Evolutionary conservation across 2,797 vertebrate genomes (phyloP).

Genomic region (Poeciliopsis presidionis): DNA sequence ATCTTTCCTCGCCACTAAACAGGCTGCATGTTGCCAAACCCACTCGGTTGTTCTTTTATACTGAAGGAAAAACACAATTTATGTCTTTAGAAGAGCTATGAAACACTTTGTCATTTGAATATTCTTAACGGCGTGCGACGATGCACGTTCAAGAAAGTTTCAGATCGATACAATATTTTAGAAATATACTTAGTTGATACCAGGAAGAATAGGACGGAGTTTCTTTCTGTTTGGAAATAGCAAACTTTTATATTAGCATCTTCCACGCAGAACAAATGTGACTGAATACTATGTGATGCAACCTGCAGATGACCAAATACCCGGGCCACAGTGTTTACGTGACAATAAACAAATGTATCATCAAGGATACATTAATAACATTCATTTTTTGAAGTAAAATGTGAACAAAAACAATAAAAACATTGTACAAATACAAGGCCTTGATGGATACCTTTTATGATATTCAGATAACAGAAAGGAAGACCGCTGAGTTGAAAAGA

Average conservation of each 20-base stretch:
- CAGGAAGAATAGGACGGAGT: not conserved
- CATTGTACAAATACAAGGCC: too few species aligned
- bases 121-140: not conserved
- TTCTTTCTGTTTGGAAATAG: not conserved
- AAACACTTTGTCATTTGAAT: not conserved
- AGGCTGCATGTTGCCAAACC: slow-evolving; percentile 29
- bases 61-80: not conserved
- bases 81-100: not conserved
- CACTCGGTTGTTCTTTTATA: not conserved
- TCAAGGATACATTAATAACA: too few species aligned
- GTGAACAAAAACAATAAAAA: too few species aligned
- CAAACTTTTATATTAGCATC: not conserved
- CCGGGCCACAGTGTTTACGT: too few species aligned
- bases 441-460: too few species aligned
- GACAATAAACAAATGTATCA: too few species aligned
- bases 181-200: not conserved
- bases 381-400: too few species aligned
- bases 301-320: too few species aligned
- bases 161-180: not conserved
- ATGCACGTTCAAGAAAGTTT: not conserved
- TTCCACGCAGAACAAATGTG: too few species aligned
- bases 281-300: too few species aligned
- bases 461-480: too few species aligned
- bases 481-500: too few species aligned
- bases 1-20: slow-evolving; percentile 25